Percentiles rank a stretch among this genome's conserved stretches.
Evolutionary conservation across 1,140 invertebrate genomes (phyloP).

Genomic region (Diachasma alloeum): DNA sequence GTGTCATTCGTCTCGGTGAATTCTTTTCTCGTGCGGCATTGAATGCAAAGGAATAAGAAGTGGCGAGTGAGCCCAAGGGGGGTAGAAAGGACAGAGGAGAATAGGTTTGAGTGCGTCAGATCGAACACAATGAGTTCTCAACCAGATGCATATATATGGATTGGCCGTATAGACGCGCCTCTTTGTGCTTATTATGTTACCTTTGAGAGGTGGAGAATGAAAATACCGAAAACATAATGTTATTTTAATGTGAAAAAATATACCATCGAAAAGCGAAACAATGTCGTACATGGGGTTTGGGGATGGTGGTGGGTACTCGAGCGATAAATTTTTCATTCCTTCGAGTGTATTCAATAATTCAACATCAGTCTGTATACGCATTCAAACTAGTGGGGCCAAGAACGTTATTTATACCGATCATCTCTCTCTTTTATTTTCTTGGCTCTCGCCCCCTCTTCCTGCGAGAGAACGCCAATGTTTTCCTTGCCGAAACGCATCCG

Average conservation of each 20-base stretch:
- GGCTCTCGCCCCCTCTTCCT: neutral
- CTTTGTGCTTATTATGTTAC: constrained; percentile 24
- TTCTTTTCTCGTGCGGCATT: constrained; percentile 36
- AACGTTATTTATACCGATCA: neutral
- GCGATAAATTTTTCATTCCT: constrained; percentile 24
- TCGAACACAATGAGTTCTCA: neutral
- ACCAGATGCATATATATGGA: constrained; percentile 18
- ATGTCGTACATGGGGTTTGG: neutral
- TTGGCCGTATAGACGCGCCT: neutral
- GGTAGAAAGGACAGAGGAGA: neutral
- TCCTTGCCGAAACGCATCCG: neutral
- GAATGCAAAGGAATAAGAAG: constrained; percentile 18
- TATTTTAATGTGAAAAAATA: neutral
- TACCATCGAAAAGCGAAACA: neutral
- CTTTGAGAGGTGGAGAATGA: neutral
- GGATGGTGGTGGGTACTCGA: neutral
- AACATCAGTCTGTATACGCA: neutral
- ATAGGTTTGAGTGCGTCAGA: neutral
- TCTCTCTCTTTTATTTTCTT: neutral
- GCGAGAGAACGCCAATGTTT: neutral
- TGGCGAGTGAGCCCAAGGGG: neutral
- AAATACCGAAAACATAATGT: constrained; percentile 10
- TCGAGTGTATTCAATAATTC: constrained; percentile 29
- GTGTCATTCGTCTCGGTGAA: constrained; percentile 41
- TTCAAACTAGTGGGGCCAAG: constrained; percentile 12